Base-by-base conservation (phyloP, 2,797 vertebrate species). In the Enteromius treurensis region DNA sequence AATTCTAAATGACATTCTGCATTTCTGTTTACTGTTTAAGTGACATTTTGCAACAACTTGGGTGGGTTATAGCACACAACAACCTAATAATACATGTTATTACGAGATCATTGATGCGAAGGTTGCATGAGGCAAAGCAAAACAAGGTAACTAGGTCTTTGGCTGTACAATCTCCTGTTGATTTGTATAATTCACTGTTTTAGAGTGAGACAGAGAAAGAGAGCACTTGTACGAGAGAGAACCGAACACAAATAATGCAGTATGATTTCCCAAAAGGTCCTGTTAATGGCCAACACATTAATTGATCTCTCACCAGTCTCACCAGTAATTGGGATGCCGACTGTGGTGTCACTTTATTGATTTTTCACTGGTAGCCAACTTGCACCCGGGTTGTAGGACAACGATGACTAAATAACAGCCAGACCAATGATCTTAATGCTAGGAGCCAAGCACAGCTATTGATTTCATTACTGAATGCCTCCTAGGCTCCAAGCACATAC, bases 401-500 rank as follows among this genome's bases (percentile, higher is more conserved):
- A 92, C 92, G 86, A 92, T 91, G 92, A 92, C 93, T 92, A 92
- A 93, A 94, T 94, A 93, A 93, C 92, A 92, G 90, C 89, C 86
- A 40, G 88, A 90, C 89, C 85, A 90, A 92, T 93, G 91, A 93
- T 93, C 91, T 91, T 91, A 92, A 94, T 92, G 92, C 91, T 90
- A 91, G 87, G 88, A 93, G 92, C 93, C 92, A 90, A 91, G 91
- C 92, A 90, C 90, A 87, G 87, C 77, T 94, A 94, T 94, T 92
- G 94, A 94, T 94, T 94, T 93, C 88, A 94, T 94, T 94, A 94
- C 90, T 88, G 90, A 92, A 92, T 90, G 92, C 92, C 93, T 93
- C 92, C 92, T 85, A 90, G 91, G 89, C 90, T 93, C 87, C 88
- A 74, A 90, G 86, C 91, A 92, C 92, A 91, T 91, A 92, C 92